Base-by-base conservation (phyloP, 23 tunicate genomes). In the Phallusia fumigata region DNA sequence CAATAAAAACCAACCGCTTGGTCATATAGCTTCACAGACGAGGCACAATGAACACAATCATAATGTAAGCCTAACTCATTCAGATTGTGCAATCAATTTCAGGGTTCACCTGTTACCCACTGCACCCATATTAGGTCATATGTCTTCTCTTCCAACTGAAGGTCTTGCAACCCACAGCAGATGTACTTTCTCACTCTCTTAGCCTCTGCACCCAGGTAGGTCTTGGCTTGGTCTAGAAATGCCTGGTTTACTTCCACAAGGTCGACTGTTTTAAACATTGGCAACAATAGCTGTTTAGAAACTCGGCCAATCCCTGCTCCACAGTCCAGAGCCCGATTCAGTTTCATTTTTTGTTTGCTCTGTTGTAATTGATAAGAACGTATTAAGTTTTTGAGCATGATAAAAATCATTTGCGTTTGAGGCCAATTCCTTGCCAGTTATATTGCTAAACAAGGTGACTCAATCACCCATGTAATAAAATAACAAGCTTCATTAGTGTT, bases 261-360 rank as follows among this genome's bases (percentile, higher is more conserved):
- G 51, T 95, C 99, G 0, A 95, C 99, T 32, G 80, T 82, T 32
- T 90, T 79, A 35, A 95, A 95, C 34, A 78, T 65, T 22, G 90
- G 96, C 12, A 95, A 64, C 19, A 95, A 83, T 10, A 95, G 76
- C 24, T 77, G 53, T 65, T 90, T 90, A 6, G 99, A 83, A 19
- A 95, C 95, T 65, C 99, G 65, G 32, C 99, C 99, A 30, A 95
- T 95, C 6, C 99, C 99, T n/a, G 99, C 96, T 0, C 99, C 99
- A 87, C 95, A 90, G 49, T 95, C 99, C 31, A 90, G 65, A 0
- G 95, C 99, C 45, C 90, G 49, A 3, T 58, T 22, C 3, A 24
- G 26, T 58, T 8, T 13, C 69, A 58, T 58, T 58, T 24, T 58
- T 24, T 58, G 69, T 58, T 58, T 58, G 3, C 69, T 16, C 69